A percentile compares a stretch with the other conserved stretches of the same genome.
These are phyloP conservation scores for Scaptomyza reducta DNA, from an alignment of 2,888 invertebrate genomes.

Conservation along the genomic window DNA sequence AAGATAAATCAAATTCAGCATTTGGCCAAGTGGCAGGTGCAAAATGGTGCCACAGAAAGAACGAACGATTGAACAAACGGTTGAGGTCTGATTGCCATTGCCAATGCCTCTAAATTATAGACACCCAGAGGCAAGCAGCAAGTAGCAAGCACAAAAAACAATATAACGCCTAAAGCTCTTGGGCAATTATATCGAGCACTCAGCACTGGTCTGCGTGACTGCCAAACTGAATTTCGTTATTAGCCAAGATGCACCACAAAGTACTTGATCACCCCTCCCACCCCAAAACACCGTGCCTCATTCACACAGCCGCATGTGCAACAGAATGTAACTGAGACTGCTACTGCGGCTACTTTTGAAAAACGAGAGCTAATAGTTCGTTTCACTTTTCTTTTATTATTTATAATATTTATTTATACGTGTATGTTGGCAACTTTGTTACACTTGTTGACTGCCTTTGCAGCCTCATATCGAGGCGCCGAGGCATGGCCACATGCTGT, in stretches of 20 bases:
- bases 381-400: conserved; percentile 79
- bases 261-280: conserved; percentile 12
- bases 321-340: conserved; percentile 71
- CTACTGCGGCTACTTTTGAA: conserved; percentile 57
- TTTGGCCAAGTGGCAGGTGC: conserved; percentile 39
- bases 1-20: conserved; percentile 22
- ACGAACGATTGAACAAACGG: conserved; percentile 41
- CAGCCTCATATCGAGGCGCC: conserved; percentile 47
- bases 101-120: conserved; percentile 52
- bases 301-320: conserved; percentile 56
- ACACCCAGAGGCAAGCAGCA: conserved; percentile 27
- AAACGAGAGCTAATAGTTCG: conserved; percentile 79
- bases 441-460: conserved; percentile 54
- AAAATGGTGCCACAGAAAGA: conserved; percentile 57
- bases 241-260: conserved; percentile 57
- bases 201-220: conserved; percentile 54
- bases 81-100: conserved; percentile 77
- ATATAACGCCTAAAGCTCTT: conserved; percentile 42
- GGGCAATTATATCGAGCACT: conserved; percentile 54
- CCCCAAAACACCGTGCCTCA: background rate
- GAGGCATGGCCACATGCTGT: conserved; percentile 56
- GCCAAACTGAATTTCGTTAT: conserved; percentile 69
- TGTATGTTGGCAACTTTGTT: conserved; percentile 48
- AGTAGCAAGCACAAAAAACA: conserved; percentile 30
- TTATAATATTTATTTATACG: conserved; percentile 64